These are phyloP conservation scores for Drosophila paulistorum DNA, from an alignment of 1,140 invertebrate species.

Conservation along the genomic window DNA sequence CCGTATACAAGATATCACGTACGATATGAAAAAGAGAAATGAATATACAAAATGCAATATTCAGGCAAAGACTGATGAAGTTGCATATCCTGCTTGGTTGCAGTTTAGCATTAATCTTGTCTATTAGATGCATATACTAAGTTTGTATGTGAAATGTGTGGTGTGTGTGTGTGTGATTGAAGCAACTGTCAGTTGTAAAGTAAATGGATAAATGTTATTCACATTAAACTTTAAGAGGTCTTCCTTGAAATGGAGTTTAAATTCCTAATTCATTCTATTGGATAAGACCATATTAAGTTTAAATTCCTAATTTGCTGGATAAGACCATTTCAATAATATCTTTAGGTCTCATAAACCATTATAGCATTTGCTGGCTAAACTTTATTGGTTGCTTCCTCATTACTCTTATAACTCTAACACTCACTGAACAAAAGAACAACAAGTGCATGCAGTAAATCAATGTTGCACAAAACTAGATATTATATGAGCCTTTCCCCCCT, in stretches of 20 bases:
- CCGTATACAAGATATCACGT: not conserved
- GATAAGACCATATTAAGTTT: too few species aligned
- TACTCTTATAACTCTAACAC: constrained; percentile 14
- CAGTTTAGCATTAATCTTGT: constrained; percentile 8
- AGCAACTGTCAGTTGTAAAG: not conserved
- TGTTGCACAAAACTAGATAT: constrained; percentile 57
- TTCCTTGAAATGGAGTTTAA: not conserved
- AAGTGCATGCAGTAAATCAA: constrained; percentile 59
- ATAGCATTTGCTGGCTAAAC: not conserved
- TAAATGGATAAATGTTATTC: not conserved
- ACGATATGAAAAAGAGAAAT: constrained; percentile 2
- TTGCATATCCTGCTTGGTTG: constrained; percentile 5
- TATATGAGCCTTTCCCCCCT: constrained; percentile 47
- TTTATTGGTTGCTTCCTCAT: constrained; percentile 10
- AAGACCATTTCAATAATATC: not conserved
- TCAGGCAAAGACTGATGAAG: constrained; percentile 7
- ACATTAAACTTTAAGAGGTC: not conserved
- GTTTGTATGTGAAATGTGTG: not conserved
- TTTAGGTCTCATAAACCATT: not conserved
- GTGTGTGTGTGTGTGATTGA: not conserved
- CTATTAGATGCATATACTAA: not conserved
- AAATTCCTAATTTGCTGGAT: too few species aligned
- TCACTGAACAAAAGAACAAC: constrained; percentile 21
- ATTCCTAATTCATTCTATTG: too few species aligned
- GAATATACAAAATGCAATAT: constrained; percentile 8